phyloP scores from a whole-genome alignment of 2,797 vertebrate species.

The Eulemur albifrons region DNA sequence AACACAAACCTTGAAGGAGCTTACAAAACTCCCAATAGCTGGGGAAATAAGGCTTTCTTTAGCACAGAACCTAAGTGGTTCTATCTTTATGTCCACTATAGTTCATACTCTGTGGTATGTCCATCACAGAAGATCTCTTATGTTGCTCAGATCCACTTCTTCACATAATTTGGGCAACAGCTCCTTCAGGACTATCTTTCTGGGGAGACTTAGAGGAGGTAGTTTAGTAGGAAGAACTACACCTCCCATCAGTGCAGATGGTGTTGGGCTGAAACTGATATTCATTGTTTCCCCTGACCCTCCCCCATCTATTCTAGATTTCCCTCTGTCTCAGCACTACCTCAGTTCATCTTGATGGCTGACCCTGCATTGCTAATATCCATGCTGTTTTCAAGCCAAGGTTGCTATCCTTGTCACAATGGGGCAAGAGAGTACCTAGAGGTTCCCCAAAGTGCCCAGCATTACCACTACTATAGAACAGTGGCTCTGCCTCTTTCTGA shows the following conservation, averaged over 20 bases:
- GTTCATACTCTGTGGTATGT: not conserved
- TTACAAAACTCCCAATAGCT: not conserved
- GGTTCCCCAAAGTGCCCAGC: not conserved
- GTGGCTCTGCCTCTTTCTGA: not conserved
- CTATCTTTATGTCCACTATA: not conserved
- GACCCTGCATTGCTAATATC: not conserved
- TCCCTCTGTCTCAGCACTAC: not conserved
- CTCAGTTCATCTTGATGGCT: not conserved
- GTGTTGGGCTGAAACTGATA: not conserved
- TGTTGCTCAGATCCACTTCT: not conserved
- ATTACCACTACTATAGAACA: not conserved
- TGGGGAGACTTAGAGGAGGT: not conserved
- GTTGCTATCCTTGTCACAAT: not conserved
- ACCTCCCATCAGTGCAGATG: not conserved
- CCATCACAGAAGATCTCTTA: not conserved
- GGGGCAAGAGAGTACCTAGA: not conserved
- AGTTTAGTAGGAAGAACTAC: not conserved
- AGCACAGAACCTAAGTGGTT: not conserved
- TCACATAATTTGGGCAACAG: not conserved
- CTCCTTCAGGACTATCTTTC: not conserved
- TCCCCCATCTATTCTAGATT: not conserved
- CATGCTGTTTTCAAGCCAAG: not conserved
- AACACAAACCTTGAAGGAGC: not conserved
- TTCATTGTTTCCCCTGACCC: not conserved
- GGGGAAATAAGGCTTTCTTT: not conserved